Conservation (phyloP, 2,888 invertebrate genomes). For the Apoderus coryli region DNA sequence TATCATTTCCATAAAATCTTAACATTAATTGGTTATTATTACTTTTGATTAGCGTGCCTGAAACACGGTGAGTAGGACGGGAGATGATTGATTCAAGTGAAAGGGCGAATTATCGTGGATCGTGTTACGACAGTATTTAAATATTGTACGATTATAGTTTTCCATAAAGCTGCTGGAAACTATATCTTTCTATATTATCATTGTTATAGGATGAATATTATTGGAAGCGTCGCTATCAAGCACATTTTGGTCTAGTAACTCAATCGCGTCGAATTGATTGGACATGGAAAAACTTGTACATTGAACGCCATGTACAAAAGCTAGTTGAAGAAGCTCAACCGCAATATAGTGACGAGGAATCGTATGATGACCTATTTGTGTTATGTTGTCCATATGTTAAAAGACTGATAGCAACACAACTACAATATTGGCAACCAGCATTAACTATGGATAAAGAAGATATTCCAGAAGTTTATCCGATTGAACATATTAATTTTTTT, state of each 20-base stretch:
- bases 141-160: too few relatives aligned
- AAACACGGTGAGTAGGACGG: too few relatives aligned
- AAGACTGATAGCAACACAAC: slow-evolving; percentile 36
- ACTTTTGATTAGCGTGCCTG: too few relatives aligned
- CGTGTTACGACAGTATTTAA: too few relatives aligned
- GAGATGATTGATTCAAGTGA: too few relatives aligned
- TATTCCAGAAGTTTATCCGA: slow-evolving; percentile 28
- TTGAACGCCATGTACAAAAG: slow-evolving; percentile 29
- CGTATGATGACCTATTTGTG: slow-evolving; percentile 25
- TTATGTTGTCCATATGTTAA: slow-evolving; percentile 37
- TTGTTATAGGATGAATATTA: slow-evolving; percentile 40
- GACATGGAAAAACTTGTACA: slow-evolving; percentile 31
- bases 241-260: slow-evolving; percentile 24
- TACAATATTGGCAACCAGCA: slow-evolving; percentile 40
- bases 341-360: slow-evolving; percentile 28
- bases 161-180: too few relatives aligned
- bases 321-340: slow-evolving; percentile 30
- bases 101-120: too few relatives aligned
- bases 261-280: slow-evolving; percentile 22
- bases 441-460: slow-evolving; percentile 29
- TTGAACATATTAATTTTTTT: slow-evolving; percentile 44
- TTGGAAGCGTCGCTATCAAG: slow-evolving; percentile 43
- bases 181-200: too few relatives aligned
- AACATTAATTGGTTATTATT: too few relatives aligned
- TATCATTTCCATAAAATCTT: too few relatives aligned